phyloP scores from a whole-genome alignment of 2,888 invertebrate species.

The Argynnis bischoffii region DNA sequence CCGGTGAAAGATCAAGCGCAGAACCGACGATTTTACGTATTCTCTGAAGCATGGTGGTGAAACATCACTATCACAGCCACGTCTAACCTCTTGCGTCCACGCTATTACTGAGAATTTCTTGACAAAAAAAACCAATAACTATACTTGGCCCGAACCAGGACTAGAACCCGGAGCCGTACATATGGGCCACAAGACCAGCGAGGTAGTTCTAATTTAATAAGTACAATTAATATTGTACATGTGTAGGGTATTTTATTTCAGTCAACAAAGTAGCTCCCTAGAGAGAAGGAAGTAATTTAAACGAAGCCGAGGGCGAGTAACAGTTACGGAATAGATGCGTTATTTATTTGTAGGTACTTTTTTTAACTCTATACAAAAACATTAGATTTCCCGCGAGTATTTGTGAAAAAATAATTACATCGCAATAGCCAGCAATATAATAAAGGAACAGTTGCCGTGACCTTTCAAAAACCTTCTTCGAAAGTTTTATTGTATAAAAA shows the following conservation, averaged over 20 bases:
- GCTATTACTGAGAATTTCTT: too few relatives aligned
- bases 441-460: conserved; percentile 8
- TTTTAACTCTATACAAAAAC: conserved; percentile 7
- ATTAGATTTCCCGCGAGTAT: conserved; percentile 24
- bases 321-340: conserved; percentile 1
- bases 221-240: too few relatives aligned
- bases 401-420: conserved; percentile 9
- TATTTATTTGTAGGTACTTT: background rate
- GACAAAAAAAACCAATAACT: too few relatives aligned
- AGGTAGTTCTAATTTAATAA: too few relatives aligned
- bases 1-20: too few relatives aligned
- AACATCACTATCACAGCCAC: too few relatives aligned
- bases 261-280: conserved; percentile 11
- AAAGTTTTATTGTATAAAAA: conserved; percentile 12
- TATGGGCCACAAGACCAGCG: too few relatives aligned
- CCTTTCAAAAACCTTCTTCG: conserved; percentile 4
- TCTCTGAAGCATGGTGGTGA: too few relatives aligned
- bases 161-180: too few relatives aligned
- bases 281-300: conserved; percentile 8
- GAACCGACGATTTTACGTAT: too few relatives aligned
- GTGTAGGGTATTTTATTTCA: background rate
- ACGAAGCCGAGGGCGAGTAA: conserved; percentile 11
- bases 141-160: too few relatives aligned
- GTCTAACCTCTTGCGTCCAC: too few relatives aligned
- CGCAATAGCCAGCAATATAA: conserved; percentile 7